These are phyloP conservation scores for Euplexia lucipara DNA, from an alignment of 2,888 invertebrate genomes.

Conservation along the genomic window DNA sequence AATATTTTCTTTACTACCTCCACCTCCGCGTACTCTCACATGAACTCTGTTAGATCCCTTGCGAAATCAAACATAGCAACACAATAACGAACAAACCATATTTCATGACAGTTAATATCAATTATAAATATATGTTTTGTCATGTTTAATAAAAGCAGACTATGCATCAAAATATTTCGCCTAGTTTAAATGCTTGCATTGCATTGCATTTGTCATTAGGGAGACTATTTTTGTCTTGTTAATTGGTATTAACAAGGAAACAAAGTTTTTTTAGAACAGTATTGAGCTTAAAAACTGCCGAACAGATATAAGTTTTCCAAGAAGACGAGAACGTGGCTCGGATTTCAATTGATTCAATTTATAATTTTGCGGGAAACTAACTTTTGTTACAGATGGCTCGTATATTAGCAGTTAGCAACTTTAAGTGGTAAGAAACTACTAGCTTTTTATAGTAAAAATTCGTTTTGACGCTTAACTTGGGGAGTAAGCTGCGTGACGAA, in stretches of 20 bases:
- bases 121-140: background rate
- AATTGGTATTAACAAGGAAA: conserved; percentile 52
- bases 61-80: conserved; percentile 11
- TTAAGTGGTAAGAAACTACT: background rate
- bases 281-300: conserved; percentile 35
- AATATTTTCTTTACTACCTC: too few species aligned
- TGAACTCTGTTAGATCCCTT: too few species aligned
- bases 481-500: too few species aligned
- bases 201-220: too few species aligned
- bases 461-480: too few species aligned
- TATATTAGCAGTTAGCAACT: background rate
- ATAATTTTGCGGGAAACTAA: conserved; percentile 17
- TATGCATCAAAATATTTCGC: conserved; percentile 33
- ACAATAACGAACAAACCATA: background rate
- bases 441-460: background rate
- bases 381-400: background rate
- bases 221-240: conserved; percentile 46
- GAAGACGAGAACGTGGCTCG: conserved; percentile 33
- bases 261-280: conserved; percentile 41
- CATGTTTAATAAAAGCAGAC: conserved; percentile 18
- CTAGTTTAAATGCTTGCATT: conserved; percentile 42
- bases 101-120: conserved; percentile 1
- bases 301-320: conserved; percentile 46
- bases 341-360: conserved; percentile 38
- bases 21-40: too few species aligned